Base-by-base conservation (phyloP, 2,113 vertebrate genomes). In the Alexandromys fortis region DNA sequence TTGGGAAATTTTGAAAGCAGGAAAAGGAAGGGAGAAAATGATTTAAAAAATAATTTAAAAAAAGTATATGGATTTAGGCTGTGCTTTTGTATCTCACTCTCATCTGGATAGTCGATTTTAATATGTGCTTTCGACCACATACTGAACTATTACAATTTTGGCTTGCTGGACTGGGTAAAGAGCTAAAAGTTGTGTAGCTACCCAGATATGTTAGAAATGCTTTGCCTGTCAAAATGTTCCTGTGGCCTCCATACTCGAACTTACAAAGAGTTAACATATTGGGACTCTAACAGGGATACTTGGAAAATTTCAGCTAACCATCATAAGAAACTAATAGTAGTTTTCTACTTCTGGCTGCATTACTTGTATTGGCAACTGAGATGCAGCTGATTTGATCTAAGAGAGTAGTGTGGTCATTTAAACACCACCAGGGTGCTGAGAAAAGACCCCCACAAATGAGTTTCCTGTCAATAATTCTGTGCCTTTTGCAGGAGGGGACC, bases 401-500 rank as follows among this genome's bases (percentile, higher is more conserved):
- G 42, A 79, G 45, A 16, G 21, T 10, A 7, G 13, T 24, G 33
- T 58, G 47, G 33, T n/a, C 7, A 45, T n/a, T 21, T 13, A 14
- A 63, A 6, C 3, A 19, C 49, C 38, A 1, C 2, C 10, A 45
- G 22, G 24, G 38, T 3, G 3, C n/a, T 76, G 0, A 24, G 83
- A 68, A 33, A 22, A 30, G 0, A 24, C 17, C 14, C 16, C 61
- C 0, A 61, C 22, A 14, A 19, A 19, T 13, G 17, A 14, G 11
- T 3, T 33, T 42, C 47, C 52, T n/a, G 17, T 70, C 9, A 6
- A 11, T 13, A 55, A 13, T 26, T 33, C 7, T 17, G 0, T 2
- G 4, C 67, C 26, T 45, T 78, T 67, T 72, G 33, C 28, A 45
- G 24, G 7, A 14, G 14, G 24, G 70, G 73, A 67, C 30, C 85